Base-by-base conservation (phyloP, 2,797 vertebrate species). In the Falco rusticolus region DNA sequence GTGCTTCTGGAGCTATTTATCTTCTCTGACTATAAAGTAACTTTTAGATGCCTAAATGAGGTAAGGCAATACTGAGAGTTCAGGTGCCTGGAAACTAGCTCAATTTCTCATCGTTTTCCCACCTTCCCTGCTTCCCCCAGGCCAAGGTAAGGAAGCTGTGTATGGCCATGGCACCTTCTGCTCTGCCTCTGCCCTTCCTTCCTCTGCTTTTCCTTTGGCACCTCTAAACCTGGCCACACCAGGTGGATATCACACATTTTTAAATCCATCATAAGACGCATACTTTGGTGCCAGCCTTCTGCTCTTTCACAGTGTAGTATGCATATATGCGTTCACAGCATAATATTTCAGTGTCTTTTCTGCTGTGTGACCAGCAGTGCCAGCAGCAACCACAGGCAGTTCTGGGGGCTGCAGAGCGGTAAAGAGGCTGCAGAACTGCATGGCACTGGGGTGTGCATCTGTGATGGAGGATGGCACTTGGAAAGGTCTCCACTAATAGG, bases 371-470 rank as follows among this genome's bases (percentile, higher is more conserved):
- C 6, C 34, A 63, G 21, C 43, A 59, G 8, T 13, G 60, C 15
- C 39, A 47, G 51, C 11, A 70, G 72, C 9, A 85, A 47, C 24
- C 22, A n/a, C 6, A 63, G 21, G 14, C 2, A 11, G 31, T 56
- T 51, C 45, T 6, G 20, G 10, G 47, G 26, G 10, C 5, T 54
- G 7, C 29, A 51, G 29, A 18, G 10, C 37, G 34, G 15, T 48
- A 31, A 68, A 37, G 19, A 53, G 7, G 45, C 18, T 29, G 10
- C 37, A 61, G 70, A 64, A 43, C n/a, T 48, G 11, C 28, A 39
- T 0, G 4, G 11, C n/a, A 7, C 1, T 31, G 10, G 16, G 28
- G 18, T 90, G 5, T 0, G 1, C 3, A 39, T 5, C n/a, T 85
- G 70, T 64, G 24, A 64, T 3, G 1, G 26, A 13, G 8, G 28